Evolutionary conservation across 2,113 vertebrate species (phyloP).

Genomic region (Ardeotis arabs): DNA sequence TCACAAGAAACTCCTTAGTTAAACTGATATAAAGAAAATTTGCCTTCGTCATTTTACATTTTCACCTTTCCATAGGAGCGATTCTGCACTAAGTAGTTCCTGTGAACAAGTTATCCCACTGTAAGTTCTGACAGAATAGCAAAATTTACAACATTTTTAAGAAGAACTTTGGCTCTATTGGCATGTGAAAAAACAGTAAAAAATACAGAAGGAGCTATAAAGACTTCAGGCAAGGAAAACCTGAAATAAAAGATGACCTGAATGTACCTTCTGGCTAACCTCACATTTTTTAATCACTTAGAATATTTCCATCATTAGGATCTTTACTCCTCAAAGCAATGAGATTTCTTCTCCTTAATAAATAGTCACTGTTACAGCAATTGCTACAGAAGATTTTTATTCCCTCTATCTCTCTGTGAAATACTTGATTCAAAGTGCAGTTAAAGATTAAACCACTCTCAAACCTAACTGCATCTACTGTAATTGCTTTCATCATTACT

Average conservation of each 20-base stretch:
- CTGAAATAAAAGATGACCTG: not conserved
- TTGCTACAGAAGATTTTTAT: no score
- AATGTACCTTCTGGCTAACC: not conserved
- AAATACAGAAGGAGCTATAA: not conserved
- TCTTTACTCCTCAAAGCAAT: not conserved
- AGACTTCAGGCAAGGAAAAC: not conserved
- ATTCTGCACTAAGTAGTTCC: not conserved
- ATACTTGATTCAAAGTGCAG: no score
- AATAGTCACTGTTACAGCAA: not conserved
- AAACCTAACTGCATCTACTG: no score
- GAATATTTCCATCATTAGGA: not conserved
- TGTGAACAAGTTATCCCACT: not conserved
- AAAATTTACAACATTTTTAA: not conserved
- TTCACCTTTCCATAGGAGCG: not conserved
- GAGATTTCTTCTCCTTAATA: not conserved
- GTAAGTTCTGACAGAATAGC: not conserved
- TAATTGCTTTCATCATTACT: no score
- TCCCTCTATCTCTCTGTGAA: no score
- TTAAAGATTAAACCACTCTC: no score
- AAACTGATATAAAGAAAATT: not conserved
- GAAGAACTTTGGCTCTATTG: not conserved
- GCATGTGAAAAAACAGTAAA: not conserved
- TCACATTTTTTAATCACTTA: not conserved
- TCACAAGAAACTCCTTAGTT: not conserved
- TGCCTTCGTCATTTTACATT: not conserved